Evolutionary conservation across 1,140 invertebrate genomes (phyloP).

Genomic region (Drosophila sturtevanti): DNA sequence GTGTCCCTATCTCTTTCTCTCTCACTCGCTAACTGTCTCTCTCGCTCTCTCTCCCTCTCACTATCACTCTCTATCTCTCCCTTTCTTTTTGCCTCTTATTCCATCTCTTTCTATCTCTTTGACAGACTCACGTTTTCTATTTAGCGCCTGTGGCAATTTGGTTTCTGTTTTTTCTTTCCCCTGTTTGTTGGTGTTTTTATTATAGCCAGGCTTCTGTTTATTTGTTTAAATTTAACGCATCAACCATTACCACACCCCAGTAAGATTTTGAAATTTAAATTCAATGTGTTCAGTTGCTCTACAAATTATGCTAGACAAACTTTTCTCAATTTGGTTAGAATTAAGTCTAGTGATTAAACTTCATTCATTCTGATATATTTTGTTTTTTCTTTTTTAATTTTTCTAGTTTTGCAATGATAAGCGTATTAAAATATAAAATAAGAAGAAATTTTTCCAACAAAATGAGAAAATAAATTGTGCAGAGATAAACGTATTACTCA

Average conservation of each 20-base stretch:
- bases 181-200: slow-evolving; percentile 60
- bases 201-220: slow-evolving; percentile 71
- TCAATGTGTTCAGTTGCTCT: slow-evolving; percentile 6
- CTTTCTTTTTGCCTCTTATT: not conserved
- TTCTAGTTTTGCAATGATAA: not conserved
- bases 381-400: not conserved
- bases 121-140: slow-evolving; percentile 34
- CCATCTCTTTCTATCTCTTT: slow-evolving; percentile 1
- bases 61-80: not conserved
- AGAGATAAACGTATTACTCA: no score
- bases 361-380: not conserved
- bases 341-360: slow-evolving; percentile 5
- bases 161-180: not conserved
- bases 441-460: not conserved
- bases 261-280: slow-evolving; percentile 5
- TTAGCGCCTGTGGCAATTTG: slow-evolving; percentile 53
- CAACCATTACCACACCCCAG: slow-evolving; percentile 29
- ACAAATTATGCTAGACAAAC: not conserved
- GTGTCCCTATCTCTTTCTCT: not conserved
- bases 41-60: not conserved
- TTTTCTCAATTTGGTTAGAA: slow-evolving; percentile 7
- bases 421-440: not conserved
- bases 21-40: no score
- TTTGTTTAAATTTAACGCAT: slow-evolving; percentile 79
- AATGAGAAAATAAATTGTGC: not conserved